phyloP scores from a whole-genome alignment of 2,113 vertebrate species.

The Equus quagga region DNA sequence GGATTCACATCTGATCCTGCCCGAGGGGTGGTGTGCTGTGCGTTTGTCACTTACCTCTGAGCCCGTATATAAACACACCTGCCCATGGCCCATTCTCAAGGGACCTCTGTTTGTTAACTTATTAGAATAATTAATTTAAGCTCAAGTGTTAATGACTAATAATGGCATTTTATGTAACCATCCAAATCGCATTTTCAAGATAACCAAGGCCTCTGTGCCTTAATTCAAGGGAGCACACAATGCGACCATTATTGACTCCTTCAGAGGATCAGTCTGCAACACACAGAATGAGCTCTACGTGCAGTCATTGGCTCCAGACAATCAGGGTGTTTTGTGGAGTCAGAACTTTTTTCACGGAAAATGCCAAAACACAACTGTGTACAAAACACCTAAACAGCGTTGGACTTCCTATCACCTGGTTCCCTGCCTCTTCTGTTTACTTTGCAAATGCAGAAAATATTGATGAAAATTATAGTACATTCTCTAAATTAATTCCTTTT shows the following conservation, averaged over 20 bases:
- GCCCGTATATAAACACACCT: not conserved
- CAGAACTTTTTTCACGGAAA: not conserved
- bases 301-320: not conserved
- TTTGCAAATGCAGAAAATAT: not conserved
- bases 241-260: not conserved
- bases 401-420: not conserved
- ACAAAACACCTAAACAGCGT: rapidly evolving
- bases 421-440: not conserved
- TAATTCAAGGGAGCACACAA: not conserved
- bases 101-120: not conserved
- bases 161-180: not conserved
- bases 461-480: not conserved
- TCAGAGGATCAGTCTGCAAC: not conserved
- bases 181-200: not conserved
- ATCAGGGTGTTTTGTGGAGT: no score
- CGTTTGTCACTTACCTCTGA: not conserved
- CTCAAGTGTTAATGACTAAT: not conserved
- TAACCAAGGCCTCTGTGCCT: not conserved
- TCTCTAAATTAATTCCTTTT: not conserved
- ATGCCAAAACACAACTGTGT: not conserved
- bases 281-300: rapidly evolving
- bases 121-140: not conserved
- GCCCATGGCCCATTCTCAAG: rapidly evolving
- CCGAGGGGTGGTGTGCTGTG: rapidly evolving
- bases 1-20: no score